Evolutionary conservation across 1,140 invertebrate genomes (phyloP), one percentile per base, ranked within the genome.

Genomic region (Apolygus lucorum): DNA sequence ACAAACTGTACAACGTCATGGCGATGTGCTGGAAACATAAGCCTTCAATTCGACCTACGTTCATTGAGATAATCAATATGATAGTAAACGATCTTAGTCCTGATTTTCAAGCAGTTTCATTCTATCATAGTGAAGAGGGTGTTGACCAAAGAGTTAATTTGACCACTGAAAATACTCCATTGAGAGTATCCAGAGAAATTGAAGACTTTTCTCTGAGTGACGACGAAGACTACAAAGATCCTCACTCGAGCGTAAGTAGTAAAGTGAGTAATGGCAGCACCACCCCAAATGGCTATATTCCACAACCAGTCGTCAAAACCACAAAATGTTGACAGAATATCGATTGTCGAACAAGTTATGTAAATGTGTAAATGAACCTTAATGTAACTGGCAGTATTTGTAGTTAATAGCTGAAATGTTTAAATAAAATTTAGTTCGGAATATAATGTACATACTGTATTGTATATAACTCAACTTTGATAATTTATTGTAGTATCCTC

Each of bases 1-100:
- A 95, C 70, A 85, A 88, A 74, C 80, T 98, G 74, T 95, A 93
- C 78, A 81, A 87, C 65, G 78, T 98, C 29, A 98, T 99, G 96
- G 83, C 87, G 68, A 80, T 83, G 52, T 97, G 93, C 76, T 99
- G 95, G 95, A 84, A 86, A 73, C 89, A 90, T 76, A 87, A 90
- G 74, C 84, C 90, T 2, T 81, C 82, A 26, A 79, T 81, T 26
- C 80, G 95, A 64, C 95, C 95, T 21, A 87, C 88, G 68, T 98
- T 98, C 80, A 82, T 92, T 67, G 87, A 91, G 65, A 84, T 95
- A 11, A 87, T 90, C 59, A 80, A 81, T 11, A 78, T 85, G 74
- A 79, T 93, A 69, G 78, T 87, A 72, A 78, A 84, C 28, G 81
- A 86, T 74, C 78, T 84, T 21, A 71, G 74, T 67, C 73, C 77